Percentiles rank a stretch among this genome's conserved stretches.
These are phyloP conservation scores for Drosophila paranaensis DNA, from an alignment of 2,888 invertebrate genomes.

Conservation along the genomic window DNA sequence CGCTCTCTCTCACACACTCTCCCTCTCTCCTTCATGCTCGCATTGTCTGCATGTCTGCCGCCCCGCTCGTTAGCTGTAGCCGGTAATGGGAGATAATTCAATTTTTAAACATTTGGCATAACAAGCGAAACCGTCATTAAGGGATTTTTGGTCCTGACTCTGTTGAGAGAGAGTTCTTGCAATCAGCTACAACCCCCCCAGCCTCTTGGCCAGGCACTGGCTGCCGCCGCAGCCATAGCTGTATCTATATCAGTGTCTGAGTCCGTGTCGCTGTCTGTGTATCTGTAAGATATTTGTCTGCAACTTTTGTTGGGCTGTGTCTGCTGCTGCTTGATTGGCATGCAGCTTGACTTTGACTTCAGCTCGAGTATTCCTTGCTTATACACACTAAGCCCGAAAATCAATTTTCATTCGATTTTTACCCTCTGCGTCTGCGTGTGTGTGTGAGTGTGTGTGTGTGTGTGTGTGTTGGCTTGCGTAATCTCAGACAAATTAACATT, in stretches of 20 bases:
- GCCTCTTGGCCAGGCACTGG: conserved; percentile 21
- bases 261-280: conserved; percentile 33
- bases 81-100: conserved; percentile 85
- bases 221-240: neutral
- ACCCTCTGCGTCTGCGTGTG: neutral
- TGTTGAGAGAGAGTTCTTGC: conserved; percentile 47
- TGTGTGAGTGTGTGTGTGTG: neutral
- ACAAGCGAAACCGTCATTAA: conserved; percentile 85
- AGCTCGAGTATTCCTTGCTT: conserved; percentile 17
- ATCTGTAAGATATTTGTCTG: conserved; percentile 62
- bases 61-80: conserved; percentile 79
- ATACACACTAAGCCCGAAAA: conserved; percentile 41
- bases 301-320: conserved; percentile 60
- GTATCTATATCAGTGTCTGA: conserved; percentile 28
- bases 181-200: conserved; percentile 58
- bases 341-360: conserved; percentile 47
- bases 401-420: conserved; percentile 71
- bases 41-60: conserved; percentile 43
- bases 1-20: conserved; percentile 3
- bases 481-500: conserved; percentile 73
- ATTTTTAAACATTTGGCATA: conserved; percentile 85
- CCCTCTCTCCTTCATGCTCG: conserved; percentile 4
- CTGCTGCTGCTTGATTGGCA: conserved; percentile 59
- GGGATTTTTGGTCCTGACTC: conserved; percentile 80
- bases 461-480: conserved; percentile 46